phyloP scores from a whole-genome alignment of 2,797 vertebrate species.

The Platalea minor region DNA sequence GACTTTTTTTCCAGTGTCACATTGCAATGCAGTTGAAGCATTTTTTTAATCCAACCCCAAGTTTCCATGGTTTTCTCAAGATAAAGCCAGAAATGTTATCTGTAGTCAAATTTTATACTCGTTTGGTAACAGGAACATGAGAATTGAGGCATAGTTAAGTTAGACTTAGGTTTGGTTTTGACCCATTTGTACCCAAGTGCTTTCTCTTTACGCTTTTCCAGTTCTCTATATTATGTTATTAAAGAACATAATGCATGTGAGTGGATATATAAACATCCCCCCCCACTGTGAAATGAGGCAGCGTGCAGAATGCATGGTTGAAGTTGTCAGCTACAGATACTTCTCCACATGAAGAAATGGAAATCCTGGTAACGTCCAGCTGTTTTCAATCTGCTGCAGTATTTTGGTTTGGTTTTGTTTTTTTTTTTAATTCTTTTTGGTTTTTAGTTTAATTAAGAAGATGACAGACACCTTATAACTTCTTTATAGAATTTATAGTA shows the following conservation, averaged over 20 bases:
- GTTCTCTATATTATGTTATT: slow-evolving; percentile 27
- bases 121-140: slow-evolving; percentile 40
- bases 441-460: not conserved
- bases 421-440: not conserved
- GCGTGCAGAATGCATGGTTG: not conserved
- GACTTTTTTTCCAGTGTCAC: not conserved
- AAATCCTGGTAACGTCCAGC: not conserved
- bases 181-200: not conserved
- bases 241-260: slow-evolving; percentile 13
- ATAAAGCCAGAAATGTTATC: slow-evolving; percentile 25
- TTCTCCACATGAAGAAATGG: not conserved
- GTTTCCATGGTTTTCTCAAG: not conserved
- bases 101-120: slow-evolving; percentile 9
- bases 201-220: slow-evolving; percentile 30
- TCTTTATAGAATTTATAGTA: not conserved
- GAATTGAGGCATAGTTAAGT: slow-evolving; percentile 30
- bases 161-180: slow-evolving; percentile 31
- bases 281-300: not conserved
- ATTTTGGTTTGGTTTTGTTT: not conserved
- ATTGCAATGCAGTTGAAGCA: not conserved
- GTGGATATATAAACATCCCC: slow-evolving; percentile 53
- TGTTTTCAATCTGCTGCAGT: not conserved
- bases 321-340: slow-evolving; percentile 11
- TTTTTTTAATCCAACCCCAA: not conserved
- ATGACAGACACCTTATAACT: not conserved